Percentiles rank a stretch among this genome's conserved stretches.
Evolutionary conservation across 2,113 vertebrate species (phyloP).

Genomic region (Athene noctua): DNA sequence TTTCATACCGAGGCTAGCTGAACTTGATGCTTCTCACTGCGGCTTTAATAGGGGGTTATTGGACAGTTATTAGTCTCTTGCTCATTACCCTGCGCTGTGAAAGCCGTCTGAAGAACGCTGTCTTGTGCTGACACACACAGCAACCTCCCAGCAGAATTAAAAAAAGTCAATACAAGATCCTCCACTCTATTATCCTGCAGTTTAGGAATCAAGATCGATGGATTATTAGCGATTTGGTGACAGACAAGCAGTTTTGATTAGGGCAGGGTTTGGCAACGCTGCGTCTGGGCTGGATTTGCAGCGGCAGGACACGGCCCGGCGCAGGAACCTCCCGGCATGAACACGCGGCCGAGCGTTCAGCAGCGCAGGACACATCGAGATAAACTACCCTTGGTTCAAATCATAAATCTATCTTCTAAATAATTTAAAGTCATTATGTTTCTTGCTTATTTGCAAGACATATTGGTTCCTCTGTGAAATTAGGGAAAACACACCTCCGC

Average conservation of each 20-base stretch:
- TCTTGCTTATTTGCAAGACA: background rate
- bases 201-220: background rate
- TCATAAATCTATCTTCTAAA: background rate
- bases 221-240: background rate
- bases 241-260: background rate
- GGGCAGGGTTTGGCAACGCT: background rate
- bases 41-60: conserved; percentile 69
- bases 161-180: background rate
- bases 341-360: fast-evolving
- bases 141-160: conserved; percentile 25
- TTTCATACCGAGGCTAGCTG: background rate
- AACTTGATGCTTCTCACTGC: conserved; percentile 61
- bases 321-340: background rate
- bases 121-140: conserved; percentile 47
- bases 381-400: background rate
- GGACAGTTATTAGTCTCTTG: conserved; percentile 69
- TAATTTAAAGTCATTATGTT: fast-evolving
- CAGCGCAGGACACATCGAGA: background rate
- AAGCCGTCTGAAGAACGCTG: conserved; percentile 55
- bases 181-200: background rate
- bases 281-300: background rate
- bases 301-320: fast-evolving
- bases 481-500: fast-evolving
- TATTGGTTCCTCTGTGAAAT: background rate
- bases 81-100: conserved; percentile 74